These are phyloP conservation scores for Enteromius trimaculatus DNA, from an alignment of 2,797 vertebrate species.

Conservation along the genomic window DNA sequence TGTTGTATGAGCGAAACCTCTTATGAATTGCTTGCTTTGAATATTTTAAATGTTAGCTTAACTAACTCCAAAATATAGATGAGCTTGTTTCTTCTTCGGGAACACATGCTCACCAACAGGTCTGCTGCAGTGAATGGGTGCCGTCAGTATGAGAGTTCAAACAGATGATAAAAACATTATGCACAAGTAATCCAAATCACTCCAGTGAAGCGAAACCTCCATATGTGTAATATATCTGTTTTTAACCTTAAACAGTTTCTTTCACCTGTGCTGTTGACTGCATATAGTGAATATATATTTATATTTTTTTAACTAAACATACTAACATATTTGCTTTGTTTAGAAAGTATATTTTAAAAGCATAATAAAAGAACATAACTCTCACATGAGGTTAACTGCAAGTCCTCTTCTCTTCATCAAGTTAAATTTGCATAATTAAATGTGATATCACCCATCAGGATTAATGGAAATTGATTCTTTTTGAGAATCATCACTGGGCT, in stretches of 20 bases:
- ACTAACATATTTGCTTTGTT: background rate
- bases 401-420: background rate
- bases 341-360: background rate
- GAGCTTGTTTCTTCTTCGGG: background rate
- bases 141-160: background rate
- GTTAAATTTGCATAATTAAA: constrained; percentile 1
- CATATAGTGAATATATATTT: background rate
- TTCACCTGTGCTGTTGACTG: background rate
- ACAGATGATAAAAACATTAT: background rate
- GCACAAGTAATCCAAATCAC: background rate
- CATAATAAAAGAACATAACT: background rate
- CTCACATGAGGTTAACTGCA: background rate
- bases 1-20: background rate
- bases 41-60: background rate
- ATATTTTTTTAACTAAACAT: background rate
- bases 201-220: background rate
- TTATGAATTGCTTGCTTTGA: background rate
- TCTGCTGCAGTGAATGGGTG: background rate
- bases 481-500: background rate
- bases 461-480: constrained; percentile 13
- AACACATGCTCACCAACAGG: background rate
- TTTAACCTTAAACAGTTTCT: background rate
- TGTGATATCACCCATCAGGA: background rate
- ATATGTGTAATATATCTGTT: background rate
- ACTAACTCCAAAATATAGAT: background rate